phyloP scores from a whole-genome alignment of 2,797 vertebrate genomes.

The Hoplostethus atlanticus region DNA sequence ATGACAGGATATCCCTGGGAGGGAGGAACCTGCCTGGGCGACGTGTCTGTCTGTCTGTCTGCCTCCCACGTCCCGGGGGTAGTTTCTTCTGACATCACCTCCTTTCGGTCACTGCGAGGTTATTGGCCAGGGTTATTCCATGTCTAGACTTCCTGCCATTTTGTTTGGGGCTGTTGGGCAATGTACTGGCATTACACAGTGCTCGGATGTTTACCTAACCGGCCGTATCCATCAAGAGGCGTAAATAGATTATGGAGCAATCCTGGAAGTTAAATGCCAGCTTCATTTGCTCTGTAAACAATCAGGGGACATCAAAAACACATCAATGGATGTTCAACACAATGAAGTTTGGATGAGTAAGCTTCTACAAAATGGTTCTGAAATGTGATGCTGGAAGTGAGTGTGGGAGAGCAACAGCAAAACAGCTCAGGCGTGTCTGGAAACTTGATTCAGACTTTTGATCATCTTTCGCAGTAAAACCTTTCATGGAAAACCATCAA shows the following conservation, averaged over 20 bases:
- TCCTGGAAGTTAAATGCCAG: not conserved
- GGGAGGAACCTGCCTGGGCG: constrained; percentile 51
- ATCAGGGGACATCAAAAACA: constrained; percentile 5
- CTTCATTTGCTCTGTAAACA: constrained; percentile 10
- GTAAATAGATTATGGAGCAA: constrained; percentile 9
- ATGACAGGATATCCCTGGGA: constrained; percentile 72
- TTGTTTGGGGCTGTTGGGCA: constrained; percentile 39
- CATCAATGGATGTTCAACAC: constrained; percentile 19
- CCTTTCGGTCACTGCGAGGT: constrained; percentile 62
- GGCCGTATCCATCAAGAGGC: constrained; percentile 15
- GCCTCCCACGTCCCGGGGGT: constrained; percentile 42
- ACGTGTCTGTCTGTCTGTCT: constrained; percentile 47
- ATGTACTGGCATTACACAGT: constrained; percentile 30
- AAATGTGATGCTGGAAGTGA: constrained; percentile 55
- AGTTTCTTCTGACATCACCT: constrained; percentile 71
- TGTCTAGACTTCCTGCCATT: constrained; percentile 70
- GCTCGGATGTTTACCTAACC: constrained; percentile 33
- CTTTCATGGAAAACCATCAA: not conserved
- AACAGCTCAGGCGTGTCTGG: not conserved
- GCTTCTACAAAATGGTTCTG: constrained; percentile 27
- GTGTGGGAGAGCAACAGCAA: constrained; percentile 49
- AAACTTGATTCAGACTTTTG: constrained; percentile 21
- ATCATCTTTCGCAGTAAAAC: not conserved
- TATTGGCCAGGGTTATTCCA: constrained; percentile 64
- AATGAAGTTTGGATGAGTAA: constrained; percentile 23